These are phyloP conservation scores for Thaumetopoea pityocampa DNA, from an alignment of 1,140 invertebrate genomes.

Conservation along the genomic window DNA sequence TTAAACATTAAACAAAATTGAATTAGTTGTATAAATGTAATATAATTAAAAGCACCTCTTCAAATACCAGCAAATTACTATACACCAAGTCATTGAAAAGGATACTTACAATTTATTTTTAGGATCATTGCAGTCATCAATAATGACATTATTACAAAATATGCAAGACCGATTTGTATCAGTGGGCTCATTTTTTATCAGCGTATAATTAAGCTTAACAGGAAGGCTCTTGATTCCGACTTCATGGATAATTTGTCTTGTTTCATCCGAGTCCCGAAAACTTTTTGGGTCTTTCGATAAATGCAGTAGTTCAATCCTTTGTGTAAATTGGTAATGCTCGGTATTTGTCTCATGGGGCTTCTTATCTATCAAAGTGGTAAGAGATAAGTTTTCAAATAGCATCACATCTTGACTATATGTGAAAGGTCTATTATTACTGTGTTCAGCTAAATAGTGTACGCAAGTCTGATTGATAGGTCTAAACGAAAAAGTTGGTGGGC, in stretches of 20 bases:
- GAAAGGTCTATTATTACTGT: slow-evolving; percentile 7
- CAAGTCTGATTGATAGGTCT: slow-evolving; percentile 6
- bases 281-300: slow-evolving; percentile 24
- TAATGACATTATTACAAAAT: slow-evolving; percentile 39
- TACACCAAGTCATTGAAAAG: no score
- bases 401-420: slow-evolving; percentile 7
- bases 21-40: no score
- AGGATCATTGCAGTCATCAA: slow-evolving; percentile 36
- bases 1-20: slow-evolving; percentile 2
- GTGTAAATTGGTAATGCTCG: slow-evolving; percentile 3
- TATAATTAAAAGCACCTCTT: no score
- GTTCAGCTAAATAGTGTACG: slow-evolving; percentile 1
- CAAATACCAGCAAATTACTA: no score
- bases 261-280: slow-evolving; percentile 20
- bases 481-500: background rate
- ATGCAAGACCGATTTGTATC: slow-evolving; percentile 36
- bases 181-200: slow-evolving; percentile 5
- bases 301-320: slow-evolving; percentile 17
- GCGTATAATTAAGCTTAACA: background rate
- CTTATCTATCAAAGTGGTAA: slow-evolving; percentile 16
- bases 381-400: slow-evolving; percentile 12
- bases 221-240: slow-evolving; percentile 1
- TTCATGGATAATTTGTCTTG: slow-evolving; percentile 7
- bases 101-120: slow-evolving; percentile 46
- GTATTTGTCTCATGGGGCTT: slow-evolving; percentile 1